Conservation (phyloP, 1,140 invertebrate species). For the Leptinotarsa texana region DNA sequence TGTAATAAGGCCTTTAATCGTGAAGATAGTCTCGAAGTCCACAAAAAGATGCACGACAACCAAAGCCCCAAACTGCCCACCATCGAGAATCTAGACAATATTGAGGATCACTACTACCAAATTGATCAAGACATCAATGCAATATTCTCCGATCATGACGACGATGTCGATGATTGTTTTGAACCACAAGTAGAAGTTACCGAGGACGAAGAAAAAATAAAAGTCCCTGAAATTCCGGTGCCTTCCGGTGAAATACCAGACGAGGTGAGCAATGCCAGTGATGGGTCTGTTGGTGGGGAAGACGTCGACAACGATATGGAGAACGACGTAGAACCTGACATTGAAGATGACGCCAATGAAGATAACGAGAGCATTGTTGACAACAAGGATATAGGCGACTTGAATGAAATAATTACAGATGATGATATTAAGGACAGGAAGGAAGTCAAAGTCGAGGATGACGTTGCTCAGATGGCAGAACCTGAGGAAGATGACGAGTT, state of each 20-base stretch:
- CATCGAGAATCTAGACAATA: constrained; percentile 52
- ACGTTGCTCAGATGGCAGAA: neutral
- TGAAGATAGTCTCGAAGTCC: constrained; percentile 51
- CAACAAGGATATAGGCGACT: constrained; percentile 11
- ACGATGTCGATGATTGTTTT: constrained; percentile 45
- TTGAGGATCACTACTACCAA: constrained; percentile 51
- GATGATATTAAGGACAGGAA: constrained; percentile 32
- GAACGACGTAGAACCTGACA: constrained; percentile 10
- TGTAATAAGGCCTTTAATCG: constrained; percentile 57
- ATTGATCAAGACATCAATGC: constrained; percentile 46
- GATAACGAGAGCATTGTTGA: constrained; percentile 1
- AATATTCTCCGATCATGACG: constrained; percentile 38
- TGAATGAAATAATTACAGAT: neutral
- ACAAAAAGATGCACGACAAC: constrained; percentile 49
- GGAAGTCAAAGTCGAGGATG: constrained; percentile 31
- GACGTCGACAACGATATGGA: constrained; percentile 29
- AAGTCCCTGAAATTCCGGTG: neutral
- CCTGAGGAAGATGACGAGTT: constrained; percentile 25
- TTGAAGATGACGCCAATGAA: constrained; percentile 15
- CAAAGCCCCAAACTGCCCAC: constrained; percentile 45
- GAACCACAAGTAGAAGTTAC: constrained; percentile 50
- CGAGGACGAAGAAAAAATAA: constrained; percentile 45
- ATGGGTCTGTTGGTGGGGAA: constrained; percentile 18
- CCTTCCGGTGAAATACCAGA: neutral
- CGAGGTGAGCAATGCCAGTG: constrained; percentile 13